phyloP scores from a whole-genome alignment of 2,797 vertebrate species.

The Caiman crocodilus region DNA sequence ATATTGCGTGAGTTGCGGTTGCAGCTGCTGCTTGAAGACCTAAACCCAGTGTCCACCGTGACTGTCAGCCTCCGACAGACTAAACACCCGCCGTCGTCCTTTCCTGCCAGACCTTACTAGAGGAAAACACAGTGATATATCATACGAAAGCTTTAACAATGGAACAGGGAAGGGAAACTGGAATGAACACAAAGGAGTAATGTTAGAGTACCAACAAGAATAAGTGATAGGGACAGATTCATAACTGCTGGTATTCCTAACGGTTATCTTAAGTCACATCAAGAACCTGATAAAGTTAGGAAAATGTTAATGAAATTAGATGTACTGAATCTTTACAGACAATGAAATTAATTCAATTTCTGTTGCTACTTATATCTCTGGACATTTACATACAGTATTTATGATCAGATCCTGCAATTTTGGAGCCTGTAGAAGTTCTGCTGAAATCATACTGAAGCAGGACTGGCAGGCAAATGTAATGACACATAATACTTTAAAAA shows the following conservation, averaged over 20 bases:
- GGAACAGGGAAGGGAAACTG: constrained; percentile 69
- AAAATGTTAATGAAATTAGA: constrained; percentile 16
- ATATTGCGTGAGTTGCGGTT: constrained; percentile 78
- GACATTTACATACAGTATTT: not conserved
- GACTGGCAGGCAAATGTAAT: not conserved
- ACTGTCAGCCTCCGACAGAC: constrained; percentile 90
- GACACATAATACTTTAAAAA: not conserved
- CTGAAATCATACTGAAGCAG: not conserved
- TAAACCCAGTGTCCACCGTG: constrained; percentile 93
- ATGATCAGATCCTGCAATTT: not conserved
- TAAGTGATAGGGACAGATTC: constrained; percentile 37
- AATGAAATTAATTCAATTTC: not conserved
- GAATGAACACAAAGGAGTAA: constrained; percentile 72
- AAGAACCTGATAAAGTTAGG: not conserved
- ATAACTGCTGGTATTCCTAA: constrained; percentile 36
- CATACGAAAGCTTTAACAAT: constrained; percentile 81
- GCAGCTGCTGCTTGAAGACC: constrained; percentile 82
- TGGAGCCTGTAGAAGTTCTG: not conserved
- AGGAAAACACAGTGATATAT: constrained; percentile 89
- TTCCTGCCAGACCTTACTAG: constrained; percentile 91
- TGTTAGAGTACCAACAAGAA: constrained; percentile 61
- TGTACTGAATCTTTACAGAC: constrained; percentile 3
- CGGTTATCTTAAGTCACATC: not conserved
- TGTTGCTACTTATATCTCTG: not conserved
- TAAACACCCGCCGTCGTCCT: constrained; percentile 89